Evolutionary conservation across 2,113 vertebrate genomes (phyloP), one percentile per base, ranked within the genome.

Genomic region (Pedionomus torquatus): DNA sequence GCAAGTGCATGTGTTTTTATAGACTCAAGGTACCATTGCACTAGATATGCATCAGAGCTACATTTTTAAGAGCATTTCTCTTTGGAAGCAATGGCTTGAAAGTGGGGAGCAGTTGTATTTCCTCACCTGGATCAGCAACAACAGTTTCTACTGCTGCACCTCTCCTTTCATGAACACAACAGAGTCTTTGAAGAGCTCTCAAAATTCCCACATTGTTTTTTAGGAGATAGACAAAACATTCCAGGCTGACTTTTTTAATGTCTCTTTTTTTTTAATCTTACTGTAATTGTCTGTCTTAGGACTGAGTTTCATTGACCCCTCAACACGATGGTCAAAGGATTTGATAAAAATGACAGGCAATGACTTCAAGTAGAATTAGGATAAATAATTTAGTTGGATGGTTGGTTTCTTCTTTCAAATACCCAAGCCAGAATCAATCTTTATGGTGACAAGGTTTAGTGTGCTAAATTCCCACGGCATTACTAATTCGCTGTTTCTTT

Each of bases 381-480:
- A 84, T 30, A 93, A 92, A 94, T 78, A 3, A 90, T 87, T 92
- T 82, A 18, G 10, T 14, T 83, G 74, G 18, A 33, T 69, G 74
- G 68, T 57, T 55, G 37, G 9, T 83, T 93, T 83, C 54, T 83
- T 85, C 52, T 79, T 89, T 87, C 64, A 64, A 81, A 86, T 57
- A 83, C 54, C 13, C 44, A 37, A 92, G 58, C 39, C 54, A 93
- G 54, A 83, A 76, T 87, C 93, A 57, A 75, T 86, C 55, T 43
- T 68, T 71, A 44, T 49, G 78, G 92, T 95, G 86, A 83, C 64
- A 84, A 83, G 61, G 60, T 60, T 94, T 81, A 86, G 69, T 16
- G 26, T 90, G 92, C 69, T 92, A 20, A 83, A 87, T 83, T 94
- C 64, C 55, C 82, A 83, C 96, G 92, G 92, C 83, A 66, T 94